Evolutionary conservation across 2,113 vertebrate genomes (phyloP).

Genomic region (Centropus unirufus): DNA sequence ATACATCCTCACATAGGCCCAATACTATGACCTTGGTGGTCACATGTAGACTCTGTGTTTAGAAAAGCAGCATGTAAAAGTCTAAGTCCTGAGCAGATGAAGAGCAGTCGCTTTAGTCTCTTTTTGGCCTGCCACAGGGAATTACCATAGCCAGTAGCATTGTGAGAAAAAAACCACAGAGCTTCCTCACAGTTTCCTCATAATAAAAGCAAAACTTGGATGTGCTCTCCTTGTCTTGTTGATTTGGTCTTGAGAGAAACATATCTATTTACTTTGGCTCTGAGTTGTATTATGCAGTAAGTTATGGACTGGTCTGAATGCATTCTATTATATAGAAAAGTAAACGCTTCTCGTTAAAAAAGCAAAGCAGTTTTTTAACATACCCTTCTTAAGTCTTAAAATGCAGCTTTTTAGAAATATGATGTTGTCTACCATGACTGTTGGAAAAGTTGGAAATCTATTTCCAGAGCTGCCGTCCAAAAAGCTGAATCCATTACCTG

Average conservation of each 20-base stretch:
- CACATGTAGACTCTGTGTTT: not conserved
- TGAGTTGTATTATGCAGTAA: not conserved
- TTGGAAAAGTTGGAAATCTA: not conserved
- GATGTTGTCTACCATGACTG: not conserved
- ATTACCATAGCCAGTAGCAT: not conserved
- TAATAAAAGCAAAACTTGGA: not conserved
- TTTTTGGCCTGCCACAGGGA: not conserved
- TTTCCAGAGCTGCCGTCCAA: not conserved
- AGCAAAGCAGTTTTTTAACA: not conserved
- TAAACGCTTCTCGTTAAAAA: not conserved
- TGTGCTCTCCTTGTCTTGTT: not conserved
- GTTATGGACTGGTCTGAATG: not conserved
- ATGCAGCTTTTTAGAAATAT: not conserved
- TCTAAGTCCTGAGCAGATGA: not conserved
- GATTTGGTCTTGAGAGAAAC: not conserved
- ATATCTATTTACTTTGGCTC: not conserved
- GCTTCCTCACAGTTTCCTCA: not conserved
- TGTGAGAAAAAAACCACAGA: not conserved
- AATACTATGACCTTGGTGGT: not conserved
- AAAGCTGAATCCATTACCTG: no score
- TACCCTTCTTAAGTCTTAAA: not conserved
- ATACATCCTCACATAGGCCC: not conserved
- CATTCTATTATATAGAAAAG: not conserved
- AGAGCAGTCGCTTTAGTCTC: not conserved
- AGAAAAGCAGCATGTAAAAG: not conserved